Base-by-base conservation (phyloP, 2,888 invertebrate species). In the Drosophila bunnanda region DNA sequence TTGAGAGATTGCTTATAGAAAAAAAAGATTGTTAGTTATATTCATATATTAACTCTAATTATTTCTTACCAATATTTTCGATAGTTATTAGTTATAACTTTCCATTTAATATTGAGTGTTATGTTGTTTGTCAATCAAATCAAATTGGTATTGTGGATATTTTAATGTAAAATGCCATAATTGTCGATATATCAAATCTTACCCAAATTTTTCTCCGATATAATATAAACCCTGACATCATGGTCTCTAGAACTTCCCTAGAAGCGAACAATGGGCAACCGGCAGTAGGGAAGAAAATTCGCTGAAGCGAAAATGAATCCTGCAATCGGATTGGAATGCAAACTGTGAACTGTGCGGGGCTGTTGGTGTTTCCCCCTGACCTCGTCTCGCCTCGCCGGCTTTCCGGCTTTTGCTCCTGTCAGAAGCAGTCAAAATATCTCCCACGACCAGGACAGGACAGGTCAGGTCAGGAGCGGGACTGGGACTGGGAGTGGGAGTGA, bases 271-370 rank as follows among this genome's bases (percentile, higher is more conserved):
- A 17, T 28, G 44, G 25, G 44, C n/a, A 28, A 0, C 13, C 13
- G 22, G 22, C 22, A 43, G 15, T 44, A 25, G 44, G 9, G 15
- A 28, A 28, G 28, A 17, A 46, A 9, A 28, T 17, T 44, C 38
- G 13, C 5, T 30, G 50, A 20, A 36, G 44, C 38, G 32, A 38
- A 15, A 64, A 60, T 48, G 61, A 46, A 36, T 65, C 48, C 58
- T 60, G 65, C 78, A 80, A 74, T 74, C 76, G 70, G 44, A 66
- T 56, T 65, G 41, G 41, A 75, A 82, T 77, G 75, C 50, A 65
- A 55, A 52, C 64, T 76, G 59, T 68, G 59, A 62, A 71, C 71
- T 58, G 32, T 50, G 52, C 61, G 9, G 58, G 59, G 46, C 53
- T 7, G 44, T 25, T 25, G 54, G 46, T 52, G 62, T 52, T 59